These are phyloP conservation scores for Tachycineta bicolor DNA, from an alignment of 2,113 vertebrate genomes.

Conservation along the genomic window DNA sequence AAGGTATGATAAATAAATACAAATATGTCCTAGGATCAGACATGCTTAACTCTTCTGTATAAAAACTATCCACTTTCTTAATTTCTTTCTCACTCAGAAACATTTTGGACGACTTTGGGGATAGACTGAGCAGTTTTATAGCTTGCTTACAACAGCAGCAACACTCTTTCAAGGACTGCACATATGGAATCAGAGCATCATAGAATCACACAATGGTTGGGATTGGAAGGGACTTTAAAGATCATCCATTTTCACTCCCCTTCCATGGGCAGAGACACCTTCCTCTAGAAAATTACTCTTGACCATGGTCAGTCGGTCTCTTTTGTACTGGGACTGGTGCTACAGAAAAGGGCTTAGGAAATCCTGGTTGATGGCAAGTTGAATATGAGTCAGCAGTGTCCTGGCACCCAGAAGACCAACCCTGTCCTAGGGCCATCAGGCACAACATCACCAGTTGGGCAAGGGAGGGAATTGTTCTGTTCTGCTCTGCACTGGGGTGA, in stretches of 20 bases:
- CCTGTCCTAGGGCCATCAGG: neutral
- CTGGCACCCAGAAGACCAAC: neutral
- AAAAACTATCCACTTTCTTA: neutral
- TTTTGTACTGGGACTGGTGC: neutral
- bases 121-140: neutral
- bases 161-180: neutral
- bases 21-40: neutral
- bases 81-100: neutral
- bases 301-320: neutral
- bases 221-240: neutral
- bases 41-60: neutral
- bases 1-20: neutral
- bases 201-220: neutral
- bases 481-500: neutral
- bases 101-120: neutral
- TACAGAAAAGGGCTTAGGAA: neutral
- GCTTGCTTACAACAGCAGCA: neutral
- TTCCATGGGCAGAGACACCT: neutral
- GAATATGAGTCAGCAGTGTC: rapidly evolving
- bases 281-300: neutral
- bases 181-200: neutral
- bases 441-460: neutral
- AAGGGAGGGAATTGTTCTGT: neutral
- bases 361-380: rapidly evolving
- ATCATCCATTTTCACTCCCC: neutral